Percentiles rank a stretch among this genome's conserved stretches.
These are phyloP conservation scores for Philantomba maxwellii DNA, from an alignment of 2,113 vertebrate species.

Conservation along the genomic window DNA sequence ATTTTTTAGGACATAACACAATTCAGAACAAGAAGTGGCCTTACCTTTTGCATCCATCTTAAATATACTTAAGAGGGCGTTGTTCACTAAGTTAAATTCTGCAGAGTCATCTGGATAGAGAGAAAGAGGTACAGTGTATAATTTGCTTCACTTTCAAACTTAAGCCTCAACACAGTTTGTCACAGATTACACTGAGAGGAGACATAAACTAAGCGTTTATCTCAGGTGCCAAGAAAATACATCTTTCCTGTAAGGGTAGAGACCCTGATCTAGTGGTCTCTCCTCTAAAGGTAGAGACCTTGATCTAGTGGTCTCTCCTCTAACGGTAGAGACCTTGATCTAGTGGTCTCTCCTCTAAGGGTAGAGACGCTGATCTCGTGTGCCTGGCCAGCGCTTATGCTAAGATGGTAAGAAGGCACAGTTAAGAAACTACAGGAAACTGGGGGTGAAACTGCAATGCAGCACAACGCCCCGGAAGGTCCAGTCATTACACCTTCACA, in stretches of 20 bases:
- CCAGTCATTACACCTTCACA: background rate
- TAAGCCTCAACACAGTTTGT: background rate
- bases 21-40: slow-evolving; percentile 26
- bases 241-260: background rate
- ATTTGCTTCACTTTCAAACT: slow-evolving; percentile 24
- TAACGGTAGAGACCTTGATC: background rate
- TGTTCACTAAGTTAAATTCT: slow-evolving; percentile 97
- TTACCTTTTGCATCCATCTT: slow-evolving; percentile 98
- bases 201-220: background rate
- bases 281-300: too few relatives aligned
- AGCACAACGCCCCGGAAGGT: background rate
- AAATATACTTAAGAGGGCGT: slow-evolving; percentile 94
- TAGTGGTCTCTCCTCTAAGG: background rate
- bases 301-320: background rate
- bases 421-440: background rate
- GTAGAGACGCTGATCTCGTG: background rate
- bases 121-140: slow-evolving; percentile 37
- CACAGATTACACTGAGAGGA: slow-evolving; percentile 1
- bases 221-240: slow-evolving; percentile 4
- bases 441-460: background rate
- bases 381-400: background rate
- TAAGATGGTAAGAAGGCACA: background rate
- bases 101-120: slow-evolving; percentile 90
- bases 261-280: background rate
- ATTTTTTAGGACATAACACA: background rate